Evolutionary conservation across 2,888 invertebrate genomes (phyloP), one percentile per base, ranked within the genome.

Genomic region (Netelia inedita): DNA sequence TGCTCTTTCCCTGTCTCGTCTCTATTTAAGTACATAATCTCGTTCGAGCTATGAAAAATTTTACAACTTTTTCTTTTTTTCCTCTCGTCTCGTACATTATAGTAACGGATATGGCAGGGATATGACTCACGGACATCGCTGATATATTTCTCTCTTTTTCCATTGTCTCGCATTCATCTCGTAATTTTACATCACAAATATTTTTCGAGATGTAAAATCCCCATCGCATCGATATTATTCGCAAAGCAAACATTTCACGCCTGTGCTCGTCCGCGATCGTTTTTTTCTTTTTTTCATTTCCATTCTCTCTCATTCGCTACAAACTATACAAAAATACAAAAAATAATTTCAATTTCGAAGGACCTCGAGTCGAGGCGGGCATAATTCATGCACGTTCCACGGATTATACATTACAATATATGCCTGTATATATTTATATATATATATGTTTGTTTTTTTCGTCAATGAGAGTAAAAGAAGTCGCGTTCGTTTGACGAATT

Each of bases 261-360:
- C 16, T 66, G 19, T 65, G 61, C 53, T 74, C 57, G 55, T 71
- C 50, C 66, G 79, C 75, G 53, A 63, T 75, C 21, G 65, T 11
- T 79, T 74, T 23, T 61, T 80, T 81, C 55, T 63, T 79, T 23
- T 82, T 59, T 59, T 53, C 72, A 35, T 59, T 57, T 71, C 41
- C 61, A 41, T 23, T 14, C 53, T 28, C 59, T 72, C 59, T 43
- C 66, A 71, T 74, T 87, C 87, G 85, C 91, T 92, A 92, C 88
- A 92, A 91, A 92, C 92, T 92, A 92, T 92, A 93, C 92, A 92
- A 93, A 93, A 92, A 92, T 93, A 93, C 89, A 92, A 93, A 93
- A 92, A 92, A 92, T 89, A 90, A 91, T 90, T 90, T 89, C 87
- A 87, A 86, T 87, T 89, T 85, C 55, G 23, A 65, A 71, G 46